Base-by-base conservation (phyloP, 2,888 invertebrate genomes). In the Tyria jacobaeae region DNA sequence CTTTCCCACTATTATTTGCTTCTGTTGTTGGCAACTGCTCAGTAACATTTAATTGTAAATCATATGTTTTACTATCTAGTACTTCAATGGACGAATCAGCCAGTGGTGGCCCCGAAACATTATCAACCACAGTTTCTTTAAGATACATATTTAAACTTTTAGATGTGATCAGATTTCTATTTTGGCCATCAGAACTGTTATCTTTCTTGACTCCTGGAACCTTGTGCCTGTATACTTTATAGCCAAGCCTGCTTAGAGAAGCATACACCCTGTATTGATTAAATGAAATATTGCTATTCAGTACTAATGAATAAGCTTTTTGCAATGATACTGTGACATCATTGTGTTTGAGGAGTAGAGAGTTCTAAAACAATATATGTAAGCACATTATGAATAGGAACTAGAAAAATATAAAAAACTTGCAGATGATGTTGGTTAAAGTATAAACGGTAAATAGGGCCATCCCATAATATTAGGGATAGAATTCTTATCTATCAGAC, bases 311-410 rank as follows among this genome's bases (percentile, higher is more conserved):
- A 75, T 96, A 96, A 14, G 95, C 96, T 88, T 96, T 96, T 83
- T 96, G 95, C 49, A 96, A 84, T 63, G 96, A 96, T 24, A 96
- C 89, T 58, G 94, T 92, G 0, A 95, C 87, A 37, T 92, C 93
- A 80, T 95, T 94, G 85, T 94, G 94, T 65, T 89, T 89, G 15
- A 96, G 87, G 76, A 95, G 94, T 17, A 96, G 86, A 74, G 93
- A 93, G 82, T 96, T 96, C 96, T 96, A 87, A 64, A 95, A 90
- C 52, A 25, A 34, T 41, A n/a, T 48, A n/a, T n/a, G n/a, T n/a
- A n/a, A n/a, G n/a, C n/a, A n/a, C n/a, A n/a, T n/a, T n/a, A n/a
- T n/a, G n/a, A n/a, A 10, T 21, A 21, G 21, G 21, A 1, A 44
- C 5, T 10, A 31, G 6, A 4, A 27, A 4, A 27, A 27, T n/a